Conservation (phyloP, 2,888 invertebrate genomes). For the Lymantria dispar region DNA sequence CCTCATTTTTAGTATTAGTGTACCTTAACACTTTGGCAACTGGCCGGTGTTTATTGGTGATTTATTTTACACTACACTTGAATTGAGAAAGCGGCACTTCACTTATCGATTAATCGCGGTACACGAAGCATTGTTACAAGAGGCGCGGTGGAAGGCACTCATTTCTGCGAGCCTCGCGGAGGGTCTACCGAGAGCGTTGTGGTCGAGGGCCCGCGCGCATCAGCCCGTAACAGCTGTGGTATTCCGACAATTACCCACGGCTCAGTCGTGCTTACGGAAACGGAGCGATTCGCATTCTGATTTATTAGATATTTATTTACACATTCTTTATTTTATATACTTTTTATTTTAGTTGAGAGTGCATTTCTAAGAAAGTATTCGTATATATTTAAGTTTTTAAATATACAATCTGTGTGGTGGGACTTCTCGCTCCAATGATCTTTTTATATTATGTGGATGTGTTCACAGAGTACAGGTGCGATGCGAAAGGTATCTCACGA, state of each 20-base stretch:
- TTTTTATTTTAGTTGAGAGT: slow-evolving; percentile 3
- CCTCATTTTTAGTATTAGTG: slow-evolving; percentile 68
- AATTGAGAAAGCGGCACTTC: slow-evolving; percentile 67
- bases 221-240: slow-evolving; percentile 76
- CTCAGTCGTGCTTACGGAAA: slow-evolving; percentile 62
- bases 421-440: slow-evolving; percentile 40
- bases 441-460: slow-evolving; percentile 40
- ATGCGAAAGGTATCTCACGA: slow-evolving; percentile 70
- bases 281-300: slow-evolving; percentile 55
- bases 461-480: slow-evolving; percentile 47
- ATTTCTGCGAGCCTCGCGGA: slow-evolving; percentile 70
- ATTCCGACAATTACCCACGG: slow-evolving; percentile 77
- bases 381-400: neutral
- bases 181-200: slow-evolving; percentile 66
- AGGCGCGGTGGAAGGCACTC: slow-evolving; percentile 59
- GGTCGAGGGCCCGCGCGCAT: slow-evolving; percentile 75
- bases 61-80: slow-evolving; percentile 64
- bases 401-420: slow-evolving; percentile 24
- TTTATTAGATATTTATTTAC: slow-evolving; percentile 52
- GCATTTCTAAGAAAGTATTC: neutral
- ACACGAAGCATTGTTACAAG: slow-evolving; percentile 66
- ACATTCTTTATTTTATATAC: slow-evolving; percentile 35
- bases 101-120: slow-evolving; percentile 72
- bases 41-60: slow-evolving; percentile 50
- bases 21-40: slow-evolving; percentile 49